Evolutionary conservation across 2,113 vertebrate genomes (phyloP).

Genomic region (Stigmatopora argus): DNA sequence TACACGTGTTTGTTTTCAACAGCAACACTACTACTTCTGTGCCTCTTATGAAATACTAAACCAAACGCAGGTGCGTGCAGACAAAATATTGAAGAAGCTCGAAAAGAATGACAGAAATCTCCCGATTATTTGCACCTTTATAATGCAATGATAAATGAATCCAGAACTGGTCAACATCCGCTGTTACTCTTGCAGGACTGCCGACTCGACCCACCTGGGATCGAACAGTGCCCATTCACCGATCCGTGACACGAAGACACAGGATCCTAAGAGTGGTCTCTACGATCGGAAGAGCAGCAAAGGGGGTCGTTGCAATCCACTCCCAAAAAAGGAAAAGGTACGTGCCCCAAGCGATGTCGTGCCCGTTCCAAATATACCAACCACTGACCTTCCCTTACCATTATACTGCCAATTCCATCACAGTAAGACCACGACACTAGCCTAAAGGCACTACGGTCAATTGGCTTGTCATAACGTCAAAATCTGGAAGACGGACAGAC

Average conservation of each 20-base stretch:
- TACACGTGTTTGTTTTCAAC: background rate
- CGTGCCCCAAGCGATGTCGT: slow-evolving; percentile 48
- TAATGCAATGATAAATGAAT: background rate
- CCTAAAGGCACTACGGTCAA: slow-evolving; percentile 37
- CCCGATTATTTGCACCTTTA: slow-evolving; percentile 7
- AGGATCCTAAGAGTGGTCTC: slow-evolving; percentile 28
- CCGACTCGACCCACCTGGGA: slow-evolving; percentile 33
- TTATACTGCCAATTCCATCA: slow-evolving; percentile 46
- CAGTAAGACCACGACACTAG: slow-evolving; percentile 59
- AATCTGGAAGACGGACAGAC: background rate
- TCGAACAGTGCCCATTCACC: slow-evolving; percentile 25
- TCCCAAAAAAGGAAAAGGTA: slow-evolving; percentile 78
- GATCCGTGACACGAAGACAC: slow-evolving; percentile 38
- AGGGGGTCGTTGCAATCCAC: background rate
- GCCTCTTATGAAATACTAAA: background rate
- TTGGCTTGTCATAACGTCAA: background rate
- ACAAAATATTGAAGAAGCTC: background rate
- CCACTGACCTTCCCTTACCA: slow-evolving; percentile 72
- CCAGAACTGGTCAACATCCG: background rate
- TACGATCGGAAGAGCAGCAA: slow-evolving; percentile 25
- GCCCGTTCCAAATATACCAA: slow-evolving; percentile 76
- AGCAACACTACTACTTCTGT: background rate
- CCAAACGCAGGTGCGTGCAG: background rate
- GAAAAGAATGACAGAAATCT: slow-evolving; percentile 5
- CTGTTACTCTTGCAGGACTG: slow-evolving; percentile 25